A percentile compares a stretch with the other conserved stretches of the same genome.
phyloP scores from a whole-genome alignment of 2,797 vertebrate genomes.

The Leptatherina wallacei region DNA sequence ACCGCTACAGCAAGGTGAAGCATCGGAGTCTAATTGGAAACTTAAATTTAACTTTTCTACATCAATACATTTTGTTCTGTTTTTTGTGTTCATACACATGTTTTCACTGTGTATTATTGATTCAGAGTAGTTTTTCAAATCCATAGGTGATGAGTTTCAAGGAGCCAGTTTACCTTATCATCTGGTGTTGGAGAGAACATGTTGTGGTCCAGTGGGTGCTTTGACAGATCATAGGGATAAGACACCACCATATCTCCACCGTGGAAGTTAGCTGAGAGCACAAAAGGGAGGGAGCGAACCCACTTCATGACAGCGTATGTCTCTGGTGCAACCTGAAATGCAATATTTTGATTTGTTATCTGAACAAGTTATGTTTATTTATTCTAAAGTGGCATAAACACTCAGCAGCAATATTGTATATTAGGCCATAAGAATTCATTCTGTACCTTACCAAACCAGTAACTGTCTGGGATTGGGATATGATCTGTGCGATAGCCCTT shows the following conservation, averaged over 20 bases:
- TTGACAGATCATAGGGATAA: slow-evolving; percentile 93
- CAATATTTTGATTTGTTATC: slow-evolving; percentile 23
- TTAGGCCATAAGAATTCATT: slow-evolving; percentile 36
- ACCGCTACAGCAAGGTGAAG: too few relatives aligned
- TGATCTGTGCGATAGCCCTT: slow-evolving; percentile 85
- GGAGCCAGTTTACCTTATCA: slow-evolving; percentile 83
- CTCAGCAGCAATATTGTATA: neutral
- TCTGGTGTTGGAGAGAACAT: slow-evolving; percentile 92
- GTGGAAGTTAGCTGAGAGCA: slow-evolving; percentile 93
- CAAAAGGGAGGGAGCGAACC: slow-evolving; percentile 95
- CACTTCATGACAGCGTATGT: slow-evolving; percentile 96
- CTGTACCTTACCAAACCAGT: slow-evolving; percentile 98
- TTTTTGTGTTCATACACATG: too few relatives aligned
- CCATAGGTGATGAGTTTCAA: neutral
- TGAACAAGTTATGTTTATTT: slow-evolving; percentile 10
- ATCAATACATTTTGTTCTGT: too few relatives aligned
- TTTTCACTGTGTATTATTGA: neutral
- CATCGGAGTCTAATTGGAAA: too few relatives aligned
- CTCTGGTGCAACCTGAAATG: slow-evolving; percentile 91
- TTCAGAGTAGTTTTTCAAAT: neutral
- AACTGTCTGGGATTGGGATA: slow-evolving; percentile 91
- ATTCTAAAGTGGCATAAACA: slow-evolving; percentile 1
- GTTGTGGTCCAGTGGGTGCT: slow-evolving; percentile 86
- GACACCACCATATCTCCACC: slow-evolving; percentile 93
- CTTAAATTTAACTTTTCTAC: too few relatives aligned